Percentiles rank a stretch among this genome's conserved stretches.
Evolutionary conservation across 2,797 vertebrate genomes (phyloP).

Genomic region (Psittacula derbiana): DNA sequence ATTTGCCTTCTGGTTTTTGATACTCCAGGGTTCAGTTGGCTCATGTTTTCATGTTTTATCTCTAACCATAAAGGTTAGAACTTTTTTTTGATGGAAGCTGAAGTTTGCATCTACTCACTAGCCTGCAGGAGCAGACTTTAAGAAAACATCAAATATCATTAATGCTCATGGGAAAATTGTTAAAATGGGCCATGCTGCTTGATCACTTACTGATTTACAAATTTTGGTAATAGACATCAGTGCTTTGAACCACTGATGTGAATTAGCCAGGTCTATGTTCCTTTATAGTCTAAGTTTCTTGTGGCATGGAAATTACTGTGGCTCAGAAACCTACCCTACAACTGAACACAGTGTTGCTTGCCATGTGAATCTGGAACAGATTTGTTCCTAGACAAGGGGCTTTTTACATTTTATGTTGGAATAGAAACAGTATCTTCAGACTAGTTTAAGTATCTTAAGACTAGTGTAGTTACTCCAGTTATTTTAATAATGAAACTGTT

Average conservation of each 20-base stretch:
- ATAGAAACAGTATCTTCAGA: neutral
- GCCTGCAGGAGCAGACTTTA: conserved; percentile 48
- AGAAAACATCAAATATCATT: conserved; percentile 48
- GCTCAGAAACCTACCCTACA: neutral
- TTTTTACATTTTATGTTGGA: neutral
- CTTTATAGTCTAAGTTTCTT: conserved; percentile 15
- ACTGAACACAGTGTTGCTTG: neutral
- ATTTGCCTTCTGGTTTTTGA: conserved; percentile 64
- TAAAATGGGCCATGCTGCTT: conserved; percentile 37
- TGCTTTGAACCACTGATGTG: conserved; percentile 44
- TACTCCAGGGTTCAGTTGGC: conserved; percentile 58
- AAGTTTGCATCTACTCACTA: conserved; percentile 58
- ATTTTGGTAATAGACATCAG: conserved; percentile 35
- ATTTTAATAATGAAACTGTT: neutral
- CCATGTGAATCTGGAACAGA: conserved; percentile 1
- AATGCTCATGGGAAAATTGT: conserved; percentile 39
- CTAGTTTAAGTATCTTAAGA: neutral
- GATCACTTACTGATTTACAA: conserved; percentile 64
- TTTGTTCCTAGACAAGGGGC: neutral
- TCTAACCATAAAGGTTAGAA: conserved; percentile 48
- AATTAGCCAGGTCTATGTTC: conserved; percentile 54
- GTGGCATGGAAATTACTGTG: conserved; percentile 35
- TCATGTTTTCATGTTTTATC: conserved; percentile 56
- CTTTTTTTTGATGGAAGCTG: conserved; percentile 39
- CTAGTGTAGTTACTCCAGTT: neutral